These are phyloP conservation scores for Hartigia nigra DNA, from an alignment of 2,888 invertebrate species.

Conservation along the genomic window DNA sequence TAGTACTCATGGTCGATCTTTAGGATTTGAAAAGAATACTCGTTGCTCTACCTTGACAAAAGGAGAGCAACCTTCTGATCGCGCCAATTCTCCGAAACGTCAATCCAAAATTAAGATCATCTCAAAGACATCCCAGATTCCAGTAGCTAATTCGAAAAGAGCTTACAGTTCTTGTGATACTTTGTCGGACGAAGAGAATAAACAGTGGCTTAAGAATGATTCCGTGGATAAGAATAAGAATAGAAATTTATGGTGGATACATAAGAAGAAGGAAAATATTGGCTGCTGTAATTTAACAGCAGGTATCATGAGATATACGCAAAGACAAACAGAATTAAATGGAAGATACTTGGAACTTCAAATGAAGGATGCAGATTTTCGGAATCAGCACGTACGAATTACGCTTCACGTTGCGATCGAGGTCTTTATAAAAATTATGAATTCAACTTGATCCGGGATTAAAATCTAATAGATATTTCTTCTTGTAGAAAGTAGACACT, in stretches of 20 bases:
- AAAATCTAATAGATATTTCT: not conserved
- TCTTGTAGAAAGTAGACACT: slow-evolving; percentile 18
- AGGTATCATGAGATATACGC: slow-evolving; percentile 18
- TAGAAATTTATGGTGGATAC: slow-evolving; percentile 19
- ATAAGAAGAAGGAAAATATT: slow-evolving; percentile 8
- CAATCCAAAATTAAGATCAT: not conserved
- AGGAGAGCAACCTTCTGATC: not conserved
- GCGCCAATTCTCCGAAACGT: not conserved
- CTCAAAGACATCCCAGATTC: slow-evolving; percentile 1
- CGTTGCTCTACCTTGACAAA: not conserved
- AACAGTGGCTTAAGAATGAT: not conserved
- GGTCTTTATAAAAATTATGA: slow-evolving; percentile 22
- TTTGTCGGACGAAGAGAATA: not conserved
- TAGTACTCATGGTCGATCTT: not conserved
- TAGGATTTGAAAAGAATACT: not conserved
- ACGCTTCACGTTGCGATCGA: slow-evolving; percentile 38
- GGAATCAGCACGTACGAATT: slow-evolving; percentile 36
- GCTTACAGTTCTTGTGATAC: not conserved
- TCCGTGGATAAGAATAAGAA: not conserved
- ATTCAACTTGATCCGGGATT: not conserved
- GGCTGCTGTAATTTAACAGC: slow-evolving; percentile 16
- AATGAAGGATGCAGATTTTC: slow-evolving; percentile 29
- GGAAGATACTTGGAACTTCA: slow-evolving; percentile 34
- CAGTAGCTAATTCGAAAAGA: not conserved
- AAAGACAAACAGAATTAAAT: slow-evolving; percentile 29